Percentiles rank a stretch among this genome's conserved stretches.
These are phyloP conservation scores for Nothobranchius kuhntae DNA, from an alignment of 2,113 vertebrate species.

Conservation along the genomic window DNA sequence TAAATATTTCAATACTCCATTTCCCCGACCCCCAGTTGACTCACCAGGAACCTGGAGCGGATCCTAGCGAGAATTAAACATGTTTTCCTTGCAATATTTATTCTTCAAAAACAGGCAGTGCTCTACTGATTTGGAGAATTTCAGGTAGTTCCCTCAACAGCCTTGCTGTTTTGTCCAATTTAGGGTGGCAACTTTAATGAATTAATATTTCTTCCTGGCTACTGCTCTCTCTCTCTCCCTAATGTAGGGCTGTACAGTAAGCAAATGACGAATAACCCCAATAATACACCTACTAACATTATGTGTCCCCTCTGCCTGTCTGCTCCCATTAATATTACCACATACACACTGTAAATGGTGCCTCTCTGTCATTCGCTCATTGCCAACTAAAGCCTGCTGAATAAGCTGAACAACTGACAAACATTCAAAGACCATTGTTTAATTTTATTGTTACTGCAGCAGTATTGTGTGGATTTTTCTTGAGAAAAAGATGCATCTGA, in stretches of 20 bases:
- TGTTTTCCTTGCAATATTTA: constrained; percentile 78
- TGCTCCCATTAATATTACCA: constrained; percentile 44
- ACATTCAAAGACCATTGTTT: not conserved
- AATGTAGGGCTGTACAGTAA: constrained; percentile 48
- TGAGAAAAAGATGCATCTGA: not conserved
- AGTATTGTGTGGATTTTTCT: not conserved
- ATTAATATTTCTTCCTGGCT: constrained; percentile 18
- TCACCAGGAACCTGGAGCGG: constrained; percentile 75
- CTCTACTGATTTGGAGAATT: constrained; percentile 35
- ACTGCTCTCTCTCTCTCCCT: constrained; percentile 6
- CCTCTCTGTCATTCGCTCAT: constrained; percentile 11
- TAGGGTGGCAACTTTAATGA: constrained; percentile 35
- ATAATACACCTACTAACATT: constrained; percentile 49
- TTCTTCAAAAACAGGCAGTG: constrained; percentile 64
- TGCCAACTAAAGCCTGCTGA: not conserved
- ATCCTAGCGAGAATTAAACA: constrained; percentile 79
- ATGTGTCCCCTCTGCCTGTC: constrained; percentile 16
- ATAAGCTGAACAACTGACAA: not conserved
- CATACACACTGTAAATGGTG: constrained; percentile 19
- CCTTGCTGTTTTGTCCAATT: constrained; percentile 35
- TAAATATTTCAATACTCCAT: constrained; percentile 83
- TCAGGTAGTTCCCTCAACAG: constrained; percentile 11
- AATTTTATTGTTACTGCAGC: not conserved
- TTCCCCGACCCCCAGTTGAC: constrained; percentile 73
- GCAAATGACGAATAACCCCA: constrained; percentile 54